phyloP scores from a whole-genome alignment of 2,888 invertebrate species.

The Mythimna pallens region DNA sequence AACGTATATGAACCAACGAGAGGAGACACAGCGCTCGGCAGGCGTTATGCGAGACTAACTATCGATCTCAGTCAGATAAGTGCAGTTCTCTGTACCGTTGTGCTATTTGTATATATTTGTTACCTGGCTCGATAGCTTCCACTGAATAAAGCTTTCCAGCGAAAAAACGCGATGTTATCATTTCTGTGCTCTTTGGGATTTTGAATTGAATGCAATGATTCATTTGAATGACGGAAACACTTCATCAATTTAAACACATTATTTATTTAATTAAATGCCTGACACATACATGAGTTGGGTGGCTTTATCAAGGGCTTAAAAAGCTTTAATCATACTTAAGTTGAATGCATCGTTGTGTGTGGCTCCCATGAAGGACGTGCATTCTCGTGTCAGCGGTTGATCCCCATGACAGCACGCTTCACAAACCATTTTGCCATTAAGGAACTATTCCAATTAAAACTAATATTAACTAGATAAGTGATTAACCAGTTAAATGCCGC shows the following conservation, averaged over 20 bases:
- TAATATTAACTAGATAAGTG: constrained; percentile 31
- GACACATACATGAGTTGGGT: background rate
- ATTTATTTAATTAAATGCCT: constrained; percentile 3
- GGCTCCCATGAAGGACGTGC: background rate
- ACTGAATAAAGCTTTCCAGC: constrained; percentile 17
- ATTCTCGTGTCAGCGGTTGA: constrained; percentile 7
- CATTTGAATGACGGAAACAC: constrained; percentile 13
- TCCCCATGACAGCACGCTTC: constrained; percentile 17
- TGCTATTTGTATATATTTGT: constrained; percentile 29
- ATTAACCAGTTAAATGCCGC: constrained; percentile 28
- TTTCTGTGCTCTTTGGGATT: background rate
- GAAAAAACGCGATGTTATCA: background rate
- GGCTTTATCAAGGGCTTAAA: background rate
- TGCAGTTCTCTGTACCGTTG: constrained; percentile 63
- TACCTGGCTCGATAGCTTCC: constrained; percentile 10
- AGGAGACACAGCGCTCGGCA: constrained; percentile 69
- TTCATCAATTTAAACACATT: constrained; percentile 6
- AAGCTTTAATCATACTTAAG: constrained; percentile 1
- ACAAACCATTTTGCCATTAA: constrained; percentile 30
- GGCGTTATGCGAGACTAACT: constrained; percentile 66
- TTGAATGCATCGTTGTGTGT: background rate
- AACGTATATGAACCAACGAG: constrained; percentile 70
- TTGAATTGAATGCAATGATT: constrained; percentile 1
- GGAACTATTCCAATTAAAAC: constrained; percentile 42
- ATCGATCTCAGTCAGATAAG: constrained; percentile 69